A percentile compares a stretch with the other conserved stretches of the same genome.
phyloP scores from a whole-genome alignment of 2,113 vertebrate genomes.

The Myrmophylax atrothorax region DNA sequence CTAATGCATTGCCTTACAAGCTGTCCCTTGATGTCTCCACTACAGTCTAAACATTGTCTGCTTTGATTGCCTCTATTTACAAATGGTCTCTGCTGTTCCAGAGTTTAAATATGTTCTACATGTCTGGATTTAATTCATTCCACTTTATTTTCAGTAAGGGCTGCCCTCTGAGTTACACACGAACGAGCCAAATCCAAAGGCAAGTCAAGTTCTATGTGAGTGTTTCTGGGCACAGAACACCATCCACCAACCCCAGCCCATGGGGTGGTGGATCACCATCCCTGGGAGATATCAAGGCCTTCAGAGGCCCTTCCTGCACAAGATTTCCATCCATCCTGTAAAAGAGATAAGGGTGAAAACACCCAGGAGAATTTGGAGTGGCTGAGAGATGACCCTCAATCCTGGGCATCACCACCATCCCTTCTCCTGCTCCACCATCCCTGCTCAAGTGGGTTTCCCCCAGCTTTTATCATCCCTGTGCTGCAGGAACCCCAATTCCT shows the following conservation, averaged over 20 bases:
- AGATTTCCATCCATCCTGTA: background rate
- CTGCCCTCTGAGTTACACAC: background rate
- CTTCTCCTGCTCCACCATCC: background rate
- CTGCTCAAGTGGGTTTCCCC: background rate
- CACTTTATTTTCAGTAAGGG: background rate
- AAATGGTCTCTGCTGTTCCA: background rate
- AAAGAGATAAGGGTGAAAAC: background rate
- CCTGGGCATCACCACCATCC: background rate
- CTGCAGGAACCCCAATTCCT: background rate
- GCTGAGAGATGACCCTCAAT: rapidly evolving
- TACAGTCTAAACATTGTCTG: background rate
- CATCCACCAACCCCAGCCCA: background rate
- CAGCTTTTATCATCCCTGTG: background rate
- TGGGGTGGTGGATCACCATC: background rate
- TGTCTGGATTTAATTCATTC: slow-evolving; percentile 5
- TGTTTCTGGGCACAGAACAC: background rate
- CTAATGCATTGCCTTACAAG: background rate
- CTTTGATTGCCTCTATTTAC: slow-evolving; percentile 34
- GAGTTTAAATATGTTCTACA: slow-evolving; percentile 14
- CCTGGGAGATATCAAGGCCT: background rate
- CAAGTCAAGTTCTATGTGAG: background rate
- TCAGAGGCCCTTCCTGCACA: background rate
- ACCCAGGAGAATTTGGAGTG: background rate
- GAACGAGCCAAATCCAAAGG: background rate
- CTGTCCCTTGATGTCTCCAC: background rate